Evolutionary conservation across 2,797 vertebrate species (phyloP), one percentile per base, ranked within the genome.

Genomic region (Phataginus tricuspis): DNA sequence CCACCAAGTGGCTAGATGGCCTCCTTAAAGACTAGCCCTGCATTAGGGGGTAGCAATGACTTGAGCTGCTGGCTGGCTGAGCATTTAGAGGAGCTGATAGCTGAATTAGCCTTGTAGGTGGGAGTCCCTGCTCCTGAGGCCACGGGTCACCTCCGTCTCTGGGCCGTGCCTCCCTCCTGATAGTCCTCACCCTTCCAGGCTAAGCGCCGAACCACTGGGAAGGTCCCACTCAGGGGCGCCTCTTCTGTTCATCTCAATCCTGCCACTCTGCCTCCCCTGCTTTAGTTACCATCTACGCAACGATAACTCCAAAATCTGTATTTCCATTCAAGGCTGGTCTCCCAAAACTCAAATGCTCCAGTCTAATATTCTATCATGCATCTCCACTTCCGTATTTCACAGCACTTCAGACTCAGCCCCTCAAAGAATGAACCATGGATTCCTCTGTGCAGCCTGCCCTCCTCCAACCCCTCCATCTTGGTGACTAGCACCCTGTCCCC

Each of bases 341-440:
- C n/a, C 15, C n/a, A 31, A 68, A 61, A 29, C 45, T 11, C 75
- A 31, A 10, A 31, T 14, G 31, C 74, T 1, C 27, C 0, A 5
- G 34, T 64, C n/a, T 21, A 5, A 9, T 3, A 7, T 45, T 1
- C 66, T 21, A 2, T 25, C 2, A 29, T 3, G 8, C 27, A 4
- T 4, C n/a, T 18, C 57, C 45, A 11, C 63, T 23, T 39, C 77
- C 16, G 2, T 25, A 63, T 3, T 27, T 63, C 10, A 16, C 57
- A 39, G 49, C 31, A 5, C 37, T 57, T 45, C 51, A 45, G 27
- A 21, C 57, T 53, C 57, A n/a, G 57, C 66, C 7, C 3, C 25
- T 72, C 83, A 14, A 51, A 23, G 80, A 79, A 42, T 1, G 14
- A 16, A 12, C 37, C 37, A 0, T 10, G 9, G 23, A 23, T 0